A percentile compares a stretch with the other conserved stretches of the same genome.
phyloP scores from a whole-genome alignment of 2,888 invertebrate genomes.

The Drosophila hamatofila region DNA sequence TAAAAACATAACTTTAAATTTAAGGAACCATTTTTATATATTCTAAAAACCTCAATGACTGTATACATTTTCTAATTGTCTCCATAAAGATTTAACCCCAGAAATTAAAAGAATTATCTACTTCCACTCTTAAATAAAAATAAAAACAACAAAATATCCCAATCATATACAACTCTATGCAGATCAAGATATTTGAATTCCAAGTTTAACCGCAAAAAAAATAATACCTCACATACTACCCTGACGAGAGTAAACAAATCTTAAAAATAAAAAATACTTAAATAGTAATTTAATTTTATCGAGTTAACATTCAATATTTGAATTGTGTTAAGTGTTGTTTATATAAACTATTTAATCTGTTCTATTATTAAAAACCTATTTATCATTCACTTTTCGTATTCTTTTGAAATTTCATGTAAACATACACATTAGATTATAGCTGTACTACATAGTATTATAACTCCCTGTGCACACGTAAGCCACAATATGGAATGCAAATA shows the following conservation, averaged over 20 bases:
- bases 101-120: too few relatives aligned
- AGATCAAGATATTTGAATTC: too few relatives aligned
- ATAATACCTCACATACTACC: not conserved
- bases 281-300: constrained; percentile 4
- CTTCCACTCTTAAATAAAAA: too few relatives aligned
- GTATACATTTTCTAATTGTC: too few relatives aligned
- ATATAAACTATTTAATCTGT: constrained; percentile 3
- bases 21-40: too few relatives aligned
- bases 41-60: too few relatives aligned
- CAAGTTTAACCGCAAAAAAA: not conserved
- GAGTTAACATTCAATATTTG: not conserved
- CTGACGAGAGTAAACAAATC: not conserved
- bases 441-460: not conserved
- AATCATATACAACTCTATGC: too few relatives aligned
- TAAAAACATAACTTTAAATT: too few relatives aligned
- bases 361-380: constrained; percentile 6
- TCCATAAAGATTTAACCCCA: too few relatives aligned
- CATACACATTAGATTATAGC: not conserved
- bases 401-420: not conserved
- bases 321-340: not conserved
- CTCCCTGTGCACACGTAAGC: not conserved
- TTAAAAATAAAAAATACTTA: not conserved
- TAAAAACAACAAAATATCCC: too few relatives aligned
- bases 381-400: constrained; percentile 3
- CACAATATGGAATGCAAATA: not conserved